Evolutionary conservation across 2,113 vertebrate species (phyloP), one percentile per base, ranked within the genome.

Genomic region (Gymnorhina tibicen): DNA sequence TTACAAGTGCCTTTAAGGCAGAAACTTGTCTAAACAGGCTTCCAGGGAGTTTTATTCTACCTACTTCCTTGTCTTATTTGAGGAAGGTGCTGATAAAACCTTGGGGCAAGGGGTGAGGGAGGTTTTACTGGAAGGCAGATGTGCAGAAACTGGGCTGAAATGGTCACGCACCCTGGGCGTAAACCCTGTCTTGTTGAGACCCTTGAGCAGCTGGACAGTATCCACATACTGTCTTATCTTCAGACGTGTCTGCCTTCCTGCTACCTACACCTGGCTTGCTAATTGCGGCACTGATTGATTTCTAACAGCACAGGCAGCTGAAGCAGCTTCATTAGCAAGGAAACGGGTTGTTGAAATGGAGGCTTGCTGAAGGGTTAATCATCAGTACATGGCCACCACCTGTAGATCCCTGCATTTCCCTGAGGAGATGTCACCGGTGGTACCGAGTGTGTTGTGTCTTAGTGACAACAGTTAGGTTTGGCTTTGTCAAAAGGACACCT

Each of bases 231-330:
- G 55, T 21, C 49, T 80, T 88, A 58, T 44, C 67, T 91, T 39
- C 33, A 79, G 6, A 22, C 37, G 56, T 13, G 10, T 20, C 39
- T 16, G 46, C 59, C 12, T 92, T 44, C 16, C 3, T 26, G 28
- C 42, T 52, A 5, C 4, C 12, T 64, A 20, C 55, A 67, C 41
- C 50, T 42, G 62, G 26, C 41, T 66, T 64, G 62, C 68, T 86
- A 93, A 93, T 84, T 78, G 83, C 56, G 76, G 56, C 75, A 39
- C 9, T 49, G 59, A 85, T 86, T 94, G 73, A 75, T 82, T 86
- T 75, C 63, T 18, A 47, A 12, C 42, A 49, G 47, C 47, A 39
- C 27, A 55, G 73, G 41, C 3, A 75, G 32, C 70, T 73, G 79
- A 55, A 89, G 39, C 62, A 83, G 46, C 75, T 77, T 59, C 62